Evolutionary conservation across 1,140 invertebrate species (phyloP).

Genomic region (Bursaphelenchus mucronatus): DNA sequence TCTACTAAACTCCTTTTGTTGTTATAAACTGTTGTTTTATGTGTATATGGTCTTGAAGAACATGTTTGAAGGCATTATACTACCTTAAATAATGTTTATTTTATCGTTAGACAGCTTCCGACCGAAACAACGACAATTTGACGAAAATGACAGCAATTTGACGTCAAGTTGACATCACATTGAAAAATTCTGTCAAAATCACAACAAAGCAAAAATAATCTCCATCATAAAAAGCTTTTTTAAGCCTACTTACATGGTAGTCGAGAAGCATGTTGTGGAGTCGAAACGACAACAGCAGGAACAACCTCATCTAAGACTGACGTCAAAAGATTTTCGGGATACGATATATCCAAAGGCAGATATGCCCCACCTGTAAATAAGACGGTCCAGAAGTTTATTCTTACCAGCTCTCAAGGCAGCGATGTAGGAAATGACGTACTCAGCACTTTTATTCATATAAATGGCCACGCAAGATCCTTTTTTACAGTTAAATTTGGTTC

Average conservation of each 20-base stretch:
- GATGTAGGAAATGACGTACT: constrained; percentile 61
- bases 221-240: neutral
- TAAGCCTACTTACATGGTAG: constrained; percentile 43
- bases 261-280: constrained; percentile 42
- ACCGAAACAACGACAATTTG: too few species aligned
- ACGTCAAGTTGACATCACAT: too few species aligned
- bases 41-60: too few species aligned
- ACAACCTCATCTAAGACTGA: constrained; percentile 62
- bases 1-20: too few species aligned
- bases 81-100: too few species aligned
- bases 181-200: too few species aligned
- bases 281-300: constrained; percentile 60
- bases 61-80: too few species aligned
- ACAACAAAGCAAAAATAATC: neutral
- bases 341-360: constrained; percentile 64
- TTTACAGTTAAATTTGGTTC: constrained; percentile 33
- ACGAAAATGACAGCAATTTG: too few species aligned
- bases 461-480: constrained; percentile 44
- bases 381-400: constrained; percentile 1
- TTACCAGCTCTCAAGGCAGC: constrained; percentile 64
- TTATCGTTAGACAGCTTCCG: too few species aligned
- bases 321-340: constrained; percentile 61
- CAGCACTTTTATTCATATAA: constrained; percentile 45
- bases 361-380: constrained; percentile 62
- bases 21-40: too few species aligned